Base-by-base conservation (phyloP, 2,113 vertebrate genomes). In the Cephalophus harveyi region DNA sequence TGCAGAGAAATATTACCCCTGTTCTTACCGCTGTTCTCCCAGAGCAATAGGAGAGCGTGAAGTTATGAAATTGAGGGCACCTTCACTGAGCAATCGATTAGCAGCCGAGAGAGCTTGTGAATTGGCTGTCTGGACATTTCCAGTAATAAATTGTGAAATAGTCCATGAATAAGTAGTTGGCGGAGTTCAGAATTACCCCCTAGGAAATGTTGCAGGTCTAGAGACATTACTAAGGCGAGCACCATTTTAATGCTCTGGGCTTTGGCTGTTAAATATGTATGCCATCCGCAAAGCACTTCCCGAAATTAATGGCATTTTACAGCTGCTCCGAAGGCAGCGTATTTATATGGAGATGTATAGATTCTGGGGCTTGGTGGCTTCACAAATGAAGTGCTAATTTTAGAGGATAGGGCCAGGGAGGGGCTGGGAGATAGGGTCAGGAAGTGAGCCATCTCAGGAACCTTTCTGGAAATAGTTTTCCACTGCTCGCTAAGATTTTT, bases 41-140 rank as follows among this genome's bases (percentile, higher is more conserved):
- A 96, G 94, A 99, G 99, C 98, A 98, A 98, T 98, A 98, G 98
- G 97, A 98, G 98, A 99, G 91, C 98, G 97, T 99, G 97, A 98
- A 98, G 98, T 98, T 98, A 98, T 98, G 99, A 99, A 99, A 98
- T 98, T 98, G 98, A 99, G 99, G 99, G 99, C 99, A 99, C 99
- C 99, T 99, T 99, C 98, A 98, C 98, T 97, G 98, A 98, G 98
- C 98, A 99, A 99, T 99, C 98, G 99, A 99, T 99, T 99, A 99
- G 99, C 99, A 98, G 98, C 99, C 79, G 98, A 99, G 98, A 98
- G 98, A 99, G 99, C 99, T 99, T 99, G 98, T 99, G 98, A 99
- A 99, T 99, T 98, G 99, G 99, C 99, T 98, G 99, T 99, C 99
- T 99, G 98, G 98, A 99, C 98, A 98, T 99, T 99, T 98, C 98